Conservation (phyloP, 1,140 invertebrate species). For the Polypedilum vanderplanki region DNA sequence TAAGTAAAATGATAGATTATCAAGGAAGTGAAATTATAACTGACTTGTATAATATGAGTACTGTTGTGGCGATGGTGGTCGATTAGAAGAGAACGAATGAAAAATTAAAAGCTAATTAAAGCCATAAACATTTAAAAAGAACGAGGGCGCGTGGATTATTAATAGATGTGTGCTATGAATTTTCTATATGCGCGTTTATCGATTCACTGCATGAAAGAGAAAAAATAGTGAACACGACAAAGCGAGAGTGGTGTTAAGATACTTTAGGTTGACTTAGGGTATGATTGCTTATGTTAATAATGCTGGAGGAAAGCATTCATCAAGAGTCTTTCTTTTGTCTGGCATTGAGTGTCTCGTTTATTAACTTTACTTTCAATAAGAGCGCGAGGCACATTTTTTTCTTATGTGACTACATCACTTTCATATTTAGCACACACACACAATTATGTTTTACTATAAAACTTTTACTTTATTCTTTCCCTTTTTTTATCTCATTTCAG, state of each 20-base stretch:
- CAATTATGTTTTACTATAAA: not conserved
- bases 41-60: not conserved
- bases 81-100: not conserved
- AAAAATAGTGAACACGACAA: not conserved
- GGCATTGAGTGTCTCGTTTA: not conserved
- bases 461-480: not conserved
- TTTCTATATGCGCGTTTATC: not conserved
- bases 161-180: not conserved
- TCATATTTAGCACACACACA: not conserved
- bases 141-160: not conserved
- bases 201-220: not conserved
- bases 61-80: not conserved
- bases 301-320: not conserved
- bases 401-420: not conserved
- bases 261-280: not conserved
- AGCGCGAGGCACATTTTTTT: not conserved
- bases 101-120: not conserved
- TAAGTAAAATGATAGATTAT: not conserved
- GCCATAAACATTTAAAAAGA: not conserved
- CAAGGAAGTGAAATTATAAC: not conserved
- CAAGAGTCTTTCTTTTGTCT: not conserved
- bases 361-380: too few species aligned
- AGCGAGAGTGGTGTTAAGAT: not conserved
- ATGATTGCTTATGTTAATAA: not conserved
- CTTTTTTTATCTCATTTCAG: slow-evolving; percentile 34